Evolutionary conservation across 2,113 vertebrate genomes (phyloP), one percentile per base, ranked within the genome.

Genomic region (Sebastes schlegelii): DNA sequence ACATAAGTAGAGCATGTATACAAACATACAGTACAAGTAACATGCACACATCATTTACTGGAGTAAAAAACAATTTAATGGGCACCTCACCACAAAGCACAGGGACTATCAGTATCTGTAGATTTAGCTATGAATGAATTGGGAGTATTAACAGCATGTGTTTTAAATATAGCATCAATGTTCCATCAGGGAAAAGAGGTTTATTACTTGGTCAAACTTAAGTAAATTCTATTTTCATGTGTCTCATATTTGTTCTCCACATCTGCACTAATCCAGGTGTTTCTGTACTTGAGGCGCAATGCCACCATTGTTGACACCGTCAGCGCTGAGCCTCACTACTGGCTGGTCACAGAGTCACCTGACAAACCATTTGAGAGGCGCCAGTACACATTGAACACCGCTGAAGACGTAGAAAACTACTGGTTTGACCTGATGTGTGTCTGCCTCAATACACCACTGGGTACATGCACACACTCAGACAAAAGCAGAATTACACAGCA

Each of bases 371-470:
- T 99, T 4, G 97, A 99, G 66, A 93, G 91, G 40, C 97, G 97
- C 0, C 84, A 67, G 0, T 99, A 99, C 0, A 83, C 91, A 0
- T 95, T 99, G 57, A 94, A 88, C 78, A 95, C 94, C 1, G 81
- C 94, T 19, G 95, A 97, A 46, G 97, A 98, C 0, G 95, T 99
- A 61, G 97, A 99, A 65, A 97, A 94, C 94, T 99, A 96, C 92
- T 99, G 98, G 98, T 98, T 99, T 23, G 97, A 99, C 51, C 87
- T 99, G 89, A 96, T 99, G 93, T 99, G 97, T 42, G 97, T 99
- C 91, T 99, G 97, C 93, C 97, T 99, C 55, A 99, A 98, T 10
- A 99, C 98, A 7, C 97, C 98, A 0, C 71, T 99, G 83, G 98
- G 98, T 99, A 96, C 40, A 11, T 2, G 19, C 55, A 40, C 34